Percentiles rank a stretch among this genome's conserved stretches.
phyloP scores from a whole-genome alignment of 2,797 vertebrate genomes.

The Xerus rutilus region DNA sequence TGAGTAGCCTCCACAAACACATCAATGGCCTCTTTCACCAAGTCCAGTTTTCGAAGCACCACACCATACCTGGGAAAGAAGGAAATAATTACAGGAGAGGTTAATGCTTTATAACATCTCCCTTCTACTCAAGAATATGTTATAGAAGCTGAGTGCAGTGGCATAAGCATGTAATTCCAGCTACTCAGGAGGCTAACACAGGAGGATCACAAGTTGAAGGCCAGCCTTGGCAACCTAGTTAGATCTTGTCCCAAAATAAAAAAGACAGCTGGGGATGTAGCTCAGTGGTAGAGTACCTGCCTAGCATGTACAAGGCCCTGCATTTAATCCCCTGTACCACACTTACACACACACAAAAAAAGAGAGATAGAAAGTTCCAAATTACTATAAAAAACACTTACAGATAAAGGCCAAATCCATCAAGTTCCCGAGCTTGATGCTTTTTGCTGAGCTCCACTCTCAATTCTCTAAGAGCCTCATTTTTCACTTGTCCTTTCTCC shows the following conservation, averaged over 20 bases:
- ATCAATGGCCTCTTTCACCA: conserved; percentile 97
- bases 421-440: conserved; percentile 95
- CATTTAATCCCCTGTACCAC: not conserved
- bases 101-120: not conserved
- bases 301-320: not conserved
- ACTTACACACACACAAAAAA: not conserved
- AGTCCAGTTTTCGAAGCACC: conserved; percentile 97
- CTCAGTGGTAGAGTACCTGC: too few relatives aligned
- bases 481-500: conserved; percentile 99
- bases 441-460: conserved; percentile 99
- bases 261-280: too few relatives aligned
- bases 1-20: conserved; percentile 98
- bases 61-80: conserved; percentile 94
- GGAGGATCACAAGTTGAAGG: not conserved
- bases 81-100: conserved; percentile 24
- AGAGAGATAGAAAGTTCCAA: not conserved
- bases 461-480: conserved; percentile 96
- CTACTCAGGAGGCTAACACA: not conserved
- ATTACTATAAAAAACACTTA: conserved; percentile 85
- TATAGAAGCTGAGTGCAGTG: not conserved
- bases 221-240: not conserved
- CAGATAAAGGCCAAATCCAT: conserved; percentile 98
- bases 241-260: not conserved
- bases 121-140: not conserved
- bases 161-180: not conserved